Base-by-base conservation (phyloP, 2,797 vertebrate genomes). In the Prunella strophiata region DNA sequence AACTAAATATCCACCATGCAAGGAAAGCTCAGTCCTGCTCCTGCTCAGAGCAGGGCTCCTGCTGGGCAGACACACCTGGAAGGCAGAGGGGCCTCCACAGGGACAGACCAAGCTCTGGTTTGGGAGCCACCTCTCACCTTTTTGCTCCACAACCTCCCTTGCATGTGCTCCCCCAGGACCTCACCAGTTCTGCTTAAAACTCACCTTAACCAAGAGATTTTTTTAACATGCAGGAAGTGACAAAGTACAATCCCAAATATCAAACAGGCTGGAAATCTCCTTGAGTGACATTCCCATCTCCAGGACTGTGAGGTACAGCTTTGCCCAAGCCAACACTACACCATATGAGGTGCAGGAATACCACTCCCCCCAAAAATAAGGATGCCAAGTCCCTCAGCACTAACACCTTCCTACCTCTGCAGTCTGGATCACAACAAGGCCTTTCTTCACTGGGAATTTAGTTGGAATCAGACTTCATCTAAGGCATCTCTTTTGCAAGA, bases 321-420 rank as follows among this genome's bases (percentile, higher is more conserved):
- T 58, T 19, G 15, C 48, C 48, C 8, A 36, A 55, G 62, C 32
- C 51, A 72, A 40, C 25, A 26, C 40, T 76, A 43, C 0, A 2
- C 27, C 54, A 13, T 3, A 36, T 0, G 1, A 81, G 34, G 32
- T 43, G 18, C 36, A 51, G n/a, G 55, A 55, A 38, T 30, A 43
- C 18, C 16, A 12, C 32, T 45, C 7, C 34, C 36, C n/a, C 27
- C 6, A 3, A 55, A 79, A 87, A 26, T 8, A 73, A 12, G 1
- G 21, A 58, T 19, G 8, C 25, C 36, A 34, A 2, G 30, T 50
- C 32, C 54, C 79, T 68, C 73, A 72, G 68, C 70, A 65, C 93
- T 80, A 48, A 51, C 61, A 68, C 54, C 47, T 70, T 72, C 93
- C 93, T 91, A 79, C 88, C 93, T 90, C 90, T 30, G 62, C 63